A percentile compares a stretch with the other conserved stretches of the same genome.
These are phyloP conservation scores for Nasonovia ribisnigri DNA, from an alignment of 2,888 invertebrate species.

Conservation along the genomic window DNA sequence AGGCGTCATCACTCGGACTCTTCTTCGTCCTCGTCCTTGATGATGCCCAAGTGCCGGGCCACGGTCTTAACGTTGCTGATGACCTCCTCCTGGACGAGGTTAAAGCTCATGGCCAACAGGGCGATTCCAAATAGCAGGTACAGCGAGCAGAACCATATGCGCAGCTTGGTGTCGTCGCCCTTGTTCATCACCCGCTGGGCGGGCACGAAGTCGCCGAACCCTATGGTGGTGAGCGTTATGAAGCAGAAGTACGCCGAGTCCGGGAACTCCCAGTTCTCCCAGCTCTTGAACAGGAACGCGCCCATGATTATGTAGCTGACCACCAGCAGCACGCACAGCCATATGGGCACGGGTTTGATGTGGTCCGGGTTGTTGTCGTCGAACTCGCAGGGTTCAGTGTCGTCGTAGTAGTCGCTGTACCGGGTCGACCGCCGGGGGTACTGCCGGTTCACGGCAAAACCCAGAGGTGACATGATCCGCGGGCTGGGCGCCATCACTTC, in stretches of 20 bases:
- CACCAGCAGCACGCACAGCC: slow-evolving; percentile 89
- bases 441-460: slow-evolving; percentile 76
- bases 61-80: slow-evolving; percentile 89
- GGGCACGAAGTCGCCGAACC: slow-evolving; percentile 92
- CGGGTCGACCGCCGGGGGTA: slow-evolving; percentile 66
- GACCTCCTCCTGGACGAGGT: slow-evolving; percentile 94
- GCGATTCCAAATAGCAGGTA: slow-evolving; percentile 96
- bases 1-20: slow-evolving; percentile 47
- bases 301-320: slow-evolving; percentile 91
- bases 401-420: slow-evolving; percentile 68
- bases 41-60: slow-evolving; percentile 87
- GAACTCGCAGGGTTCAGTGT: slow-evolving; percentile 68
- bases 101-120: slow-evolving; percentile 95
- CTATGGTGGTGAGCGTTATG: slow-evolving; percentile 92
- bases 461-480: slow-evolving; percentile 79
- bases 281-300: slow-evolving; percentile 85
- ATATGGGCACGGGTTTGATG: slow-evolving; percentile 85
- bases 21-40: slow-evolving; percentile 73
- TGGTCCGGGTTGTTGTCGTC: slow-evolving; percentile 77
- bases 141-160: slow-evolving; percentile 89
- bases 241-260: slow-evolving; percentile 95
- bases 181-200: slow-evolving; percentile 76
- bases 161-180: slow-evolving; percentile 72
- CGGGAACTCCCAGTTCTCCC: slow-evolving; percentile 89
- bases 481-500: slow-evolving; percentile 71